A percentile compares a stretch with the other conserved stretches of the same genome.
Conservation (phyloP, 2,888 invertebrate genomes). For the Lasioglossum figueresi region DNA sequence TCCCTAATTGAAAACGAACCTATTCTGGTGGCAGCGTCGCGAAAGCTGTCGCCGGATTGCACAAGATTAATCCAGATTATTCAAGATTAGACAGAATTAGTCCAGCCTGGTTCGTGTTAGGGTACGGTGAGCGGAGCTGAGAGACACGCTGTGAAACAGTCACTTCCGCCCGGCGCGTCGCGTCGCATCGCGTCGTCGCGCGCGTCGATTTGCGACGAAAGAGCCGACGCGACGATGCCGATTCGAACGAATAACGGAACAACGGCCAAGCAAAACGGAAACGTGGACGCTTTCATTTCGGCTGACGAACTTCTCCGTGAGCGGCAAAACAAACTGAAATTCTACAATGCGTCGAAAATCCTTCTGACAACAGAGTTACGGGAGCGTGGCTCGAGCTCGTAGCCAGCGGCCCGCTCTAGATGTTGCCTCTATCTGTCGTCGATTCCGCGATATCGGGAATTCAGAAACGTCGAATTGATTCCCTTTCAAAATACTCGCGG, state of each 20-base stretch:
- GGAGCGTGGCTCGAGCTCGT: neutral
- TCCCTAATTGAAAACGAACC: slow-evolving; percentile 73
- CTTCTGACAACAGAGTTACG: slow-evolving; percentile 19
- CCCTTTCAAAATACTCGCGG: neutral
- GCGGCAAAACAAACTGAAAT: slow-evolving; percentile 32
- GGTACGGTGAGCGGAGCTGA: slow-evolving; percentile 26
- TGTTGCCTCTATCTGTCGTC: neutral
- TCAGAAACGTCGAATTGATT: neutral
- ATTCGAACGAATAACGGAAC: neutral
- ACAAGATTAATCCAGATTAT: slow-evolving; percentile 75
- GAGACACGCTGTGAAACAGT: slow-evolving; percentile 33
- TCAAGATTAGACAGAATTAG: slow-evolving; percentile 77
- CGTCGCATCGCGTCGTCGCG: neutral
- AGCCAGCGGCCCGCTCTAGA: neutral
- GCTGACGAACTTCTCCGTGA: neutral
- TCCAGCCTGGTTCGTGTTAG: slow-evolving; percentile 66
- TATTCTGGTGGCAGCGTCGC: slow-evolving; percentile 42
- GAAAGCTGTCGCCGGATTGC: slow-evolving; percentile 69
- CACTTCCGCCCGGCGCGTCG: slow-evolving; percentile 9
- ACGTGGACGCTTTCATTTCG: slow-evolving; percentile 17
- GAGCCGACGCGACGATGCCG: neutral
- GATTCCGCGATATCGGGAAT: slow-evolving; percentile 28
- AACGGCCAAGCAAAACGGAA: slow-evolving; percentile 6
- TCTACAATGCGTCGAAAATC: slow-evolving; percentile 40
- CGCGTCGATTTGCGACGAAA: neutral